Conservation (phyloP, 2,888 invertebrate species). For the Drosophila melanosoma region DNA sequence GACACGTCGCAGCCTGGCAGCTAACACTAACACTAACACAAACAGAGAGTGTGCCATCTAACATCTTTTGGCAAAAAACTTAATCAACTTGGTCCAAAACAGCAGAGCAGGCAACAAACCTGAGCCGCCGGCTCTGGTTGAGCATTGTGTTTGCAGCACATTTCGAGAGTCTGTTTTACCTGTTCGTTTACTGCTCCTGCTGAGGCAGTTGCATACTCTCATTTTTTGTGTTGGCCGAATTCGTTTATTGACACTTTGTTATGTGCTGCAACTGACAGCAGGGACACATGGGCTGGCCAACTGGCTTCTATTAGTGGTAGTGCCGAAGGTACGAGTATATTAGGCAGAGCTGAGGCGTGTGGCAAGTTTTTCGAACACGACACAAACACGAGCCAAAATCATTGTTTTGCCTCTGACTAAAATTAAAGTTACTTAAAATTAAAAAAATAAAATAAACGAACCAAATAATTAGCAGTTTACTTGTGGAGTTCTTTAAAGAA, state of each 20-base stretch:
- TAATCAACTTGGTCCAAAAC: conserved; percentile 57
- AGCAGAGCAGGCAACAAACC: conserved; percentile 45
- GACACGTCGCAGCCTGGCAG: conserved; percentile 1
- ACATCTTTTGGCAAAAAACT: conserved; percentile 56
- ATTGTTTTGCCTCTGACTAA: background rate
- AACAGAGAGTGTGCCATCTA: conserved; percentile 21
- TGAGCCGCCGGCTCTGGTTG: conserved; percentile 1
- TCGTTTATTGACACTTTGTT: conserved; percentile 78
- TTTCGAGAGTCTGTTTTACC: conserved; percentile 27
- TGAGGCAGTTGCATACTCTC: conserved; percentile 8
- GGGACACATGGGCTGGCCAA: conserved; percentile 42
- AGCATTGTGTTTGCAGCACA: conserved; percentile 17
- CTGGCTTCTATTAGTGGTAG: conserved; percentile 27
- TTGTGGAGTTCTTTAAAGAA: background rate
- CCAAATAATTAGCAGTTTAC: background rate
- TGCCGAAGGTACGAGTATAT: conserved; percentile 9
- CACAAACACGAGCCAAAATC: background rate
- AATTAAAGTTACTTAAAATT: background rate
- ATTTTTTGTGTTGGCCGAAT: conserved; percentile 46
- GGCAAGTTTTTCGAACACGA: background rate
- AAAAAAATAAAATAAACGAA: background rate
- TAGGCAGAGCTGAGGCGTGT: conserved; percentile 17
- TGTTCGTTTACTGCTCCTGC: conserved; percentile 12
- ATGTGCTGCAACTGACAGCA: conserved; percentile 71
- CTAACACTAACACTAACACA: conserved; percentile 10